Conservation (phyloP, 2,797 vertebrate genomes). For the Moxostoma hubbsi region DNA sequence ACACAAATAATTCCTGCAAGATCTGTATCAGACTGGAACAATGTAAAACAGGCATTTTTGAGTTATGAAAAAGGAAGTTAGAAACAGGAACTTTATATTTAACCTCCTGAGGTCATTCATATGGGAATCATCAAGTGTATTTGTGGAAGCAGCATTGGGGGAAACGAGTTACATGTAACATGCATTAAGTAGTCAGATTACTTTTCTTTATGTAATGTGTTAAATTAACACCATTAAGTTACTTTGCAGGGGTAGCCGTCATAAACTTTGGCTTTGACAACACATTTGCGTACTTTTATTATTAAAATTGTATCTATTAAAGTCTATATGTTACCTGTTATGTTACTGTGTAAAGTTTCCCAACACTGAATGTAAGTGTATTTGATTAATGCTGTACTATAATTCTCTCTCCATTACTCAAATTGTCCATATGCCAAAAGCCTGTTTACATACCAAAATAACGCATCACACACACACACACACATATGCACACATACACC, state of each 20-base stretch:
- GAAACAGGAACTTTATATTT: conserved; percentile 34
- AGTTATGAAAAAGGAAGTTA: conserved; percentile 28
- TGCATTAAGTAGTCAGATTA: too few species aligned
- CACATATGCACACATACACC: conserved; percentile 2
- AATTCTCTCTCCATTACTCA: neutral
- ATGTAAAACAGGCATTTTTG: conserved; percentile 17
- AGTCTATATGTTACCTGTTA: too few species aligned
- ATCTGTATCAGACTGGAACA: neutral
- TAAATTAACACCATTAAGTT: too few species aligned
- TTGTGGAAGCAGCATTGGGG: neutral
- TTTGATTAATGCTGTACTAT: neutral
- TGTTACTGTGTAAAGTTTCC: too few species aligned
- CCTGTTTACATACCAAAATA: conserved; percentile 55
- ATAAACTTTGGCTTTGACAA: too few species aligned
- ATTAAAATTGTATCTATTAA: too few species aligned
- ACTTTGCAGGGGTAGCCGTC: too few species aligned
- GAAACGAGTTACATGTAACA: too few species aligned
- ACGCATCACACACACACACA: conserved; percentile 35
- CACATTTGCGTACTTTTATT: too few species aligned
- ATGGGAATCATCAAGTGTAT: conserved; percentile 5
- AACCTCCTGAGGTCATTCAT: neutral
- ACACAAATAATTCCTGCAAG: neutral
- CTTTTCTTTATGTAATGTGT: too few species aligned
- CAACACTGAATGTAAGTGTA: neutral
- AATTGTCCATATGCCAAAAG: conserved; percentile 40